Base-by-base conservation (phyloP, 2,113 vertebrate species). In the Nannospalax galili region DNA sequence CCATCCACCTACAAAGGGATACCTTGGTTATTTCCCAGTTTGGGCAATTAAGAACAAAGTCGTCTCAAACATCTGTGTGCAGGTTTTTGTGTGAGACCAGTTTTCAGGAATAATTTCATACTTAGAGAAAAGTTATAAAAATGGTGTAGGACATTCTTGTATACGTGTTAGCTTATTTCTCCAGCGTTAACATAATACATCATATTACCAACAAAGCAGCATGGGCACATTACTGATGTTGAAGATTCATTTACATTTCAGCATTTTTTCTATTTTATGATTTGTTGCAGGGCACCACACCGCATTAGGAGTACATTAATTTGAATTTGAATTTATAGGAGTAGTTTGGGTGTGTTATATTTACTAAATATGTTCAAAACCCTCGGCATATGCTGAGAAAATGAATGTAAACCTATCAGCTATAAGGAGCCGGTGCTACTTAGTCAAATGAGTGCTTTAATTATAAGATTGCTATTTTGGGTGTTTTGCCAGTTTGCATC, bases 211-310 rank as follows among this genome's bases (percentile, higher is more conserved):
- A 45, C 48, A 12, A 65, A 22, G 17, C 30, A 22, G 37, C 56
- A 2, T 1, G 42, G 80, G 26, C 5, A 5, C 3, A 0, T 73
- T 24, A 12, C 42, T 30, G 0, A 40, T 52, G 42, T 20, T 40
- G 48, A 16, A 69, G n/a, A 48, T n/a, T 88, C 16, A n/a, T 20
- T 78, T 19, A 35, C 4, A 48, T 75, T 74, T 79, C 26, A 84
- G 32, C 42, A 65, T n/a, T 40, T 67, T 67, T 52, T 60, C 19
- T 87, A 1, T 90, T 92, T 93, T 26, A 67, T 69, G 58, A 62
- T 85, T 20, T 32, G 20, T 1, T 70, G 32, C 48, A 60, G 73
- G 85, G 30, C 40, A 30, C 48, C n/a, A 9, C 30, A 4, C 45
- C 73, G 64, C n/a, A 45, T 35, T 52, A 37, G 35, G 19, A 32